Base-by-base conservation (phyloP, 2,888 invertebrate species). In the Cylloceria caligata region DNA sequence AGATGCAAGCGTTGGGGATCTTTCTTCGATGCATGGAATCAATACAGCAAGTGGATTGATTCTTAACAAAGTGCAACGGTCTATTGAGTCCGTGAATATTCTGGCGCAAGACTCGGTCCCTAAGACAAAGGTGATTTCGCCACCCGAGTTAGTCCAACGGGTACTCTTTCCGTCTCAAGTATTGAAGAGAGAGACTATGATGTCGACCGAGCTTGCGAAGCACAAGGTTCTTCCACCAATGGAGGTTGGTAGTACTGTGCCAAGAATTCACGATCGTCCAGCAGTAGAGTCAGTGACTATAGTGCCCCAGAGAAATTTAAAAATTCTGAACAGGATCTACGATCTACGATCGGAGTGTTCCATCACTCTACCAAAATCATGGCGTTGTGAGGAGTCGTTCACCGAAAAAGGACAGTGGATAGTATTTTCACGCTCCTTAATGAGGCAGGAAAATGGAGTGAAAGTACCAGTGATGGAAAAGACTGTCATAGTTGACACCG, bases 341-440 rank as follows among this genome's bases (percentile, higher is more conserved):
- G 52, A 52, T 24, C 24, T 21, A 71, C 71, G n/a, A 57, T 55
- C 16, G 71, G 16, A 42, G 57, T 55, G 39, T 52, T 52, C 52
- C 24, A 42, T 42, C 52, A 19, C 16, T n/a, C 16, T 69, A 60
- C 77, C 77, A 11, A 47, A 77, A 55, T 55, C 60, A 39, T 77
- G 69, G 62, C 30, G 57, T 69, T 60, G 47, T 6, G 11, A 6
- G 1, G 24, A 77, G 19, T 71, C 47, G 13, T 30, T n/a, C 4
- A 27, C 36, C n/a, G n/a, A n/a, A 55, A 39, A 62, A 49, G 42
- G 13, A 27, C 62, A 65, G 65, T 45, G 6, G 16, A 49, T 60
- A 21, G 36, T 62, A 5, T 72, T 78, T 52, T 72, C 65, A 13
- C 52, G 73, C 42, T 30, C 30, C 7, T 24, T 49, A 64, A 30